Evolutionary conservation across 2,797 vertebrate species (phyloP).

Genomic region (Siniperca scherzeri): DNA sequence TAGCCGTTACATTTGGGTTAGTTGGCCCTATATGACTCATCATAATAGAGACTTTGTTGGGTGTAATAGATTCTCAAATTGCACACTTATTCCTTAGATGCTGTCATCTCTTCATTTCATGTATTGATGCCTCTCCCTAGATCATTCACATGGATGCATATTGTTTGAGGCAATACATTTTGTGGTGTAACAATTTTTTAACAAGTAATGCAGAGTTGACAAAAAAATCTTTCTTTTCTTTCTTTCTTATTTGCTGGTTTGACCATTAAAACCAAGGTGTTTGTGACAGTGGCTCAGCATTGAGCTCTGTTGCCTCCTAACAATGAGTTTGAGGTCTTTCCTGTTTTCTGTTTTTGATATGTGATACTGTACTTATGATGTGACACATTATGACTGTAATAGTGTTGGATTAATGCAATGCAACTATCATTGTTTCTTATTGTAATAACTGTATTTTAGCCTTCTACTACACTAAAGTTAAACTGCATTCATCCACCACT

Average conservation of each 20-base stretch:
- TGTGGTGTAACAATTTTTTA: not conserved
- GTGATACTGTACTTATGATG: no score
- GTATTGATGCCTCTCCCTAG: not conserved
- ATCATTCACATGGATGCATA: not conserved
- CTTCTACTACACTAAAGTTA: not conserved
- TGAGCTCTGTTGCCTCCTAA: not conserved
- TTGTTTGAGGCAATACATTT: slow-evolving; percentile 1
- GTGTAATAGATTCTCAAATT: slow-evolving; percentile 8
- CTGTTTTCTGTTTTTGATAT: no score
- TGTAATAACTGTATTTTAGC: not conserved
- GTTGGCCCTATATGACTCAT: slow-evolving; percentile 27
- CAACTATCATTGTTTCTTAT: not conserved
- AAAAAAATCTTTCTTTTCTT: not conserved
- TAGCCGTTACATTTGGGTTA: slow-evolving; percentile 15
- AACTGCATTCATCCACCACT: not conserved
- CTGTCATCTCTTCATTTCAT: not conserved
- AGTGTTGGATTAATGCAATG: not conserved
- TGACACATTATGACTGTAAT: not conserved
- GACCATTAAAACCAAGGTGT: not conserved
- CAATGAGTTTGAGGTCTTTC: not conserved
- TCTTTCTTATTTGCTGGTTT: not conserved
- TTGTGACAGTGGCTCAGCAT: not conserved
- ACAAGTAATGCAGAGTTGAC: not conserved
- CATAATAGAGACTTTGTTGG: not conserved
- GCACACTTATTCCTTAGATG: not conserved